Conservation (phyloP, 2,797 vertebrate genomes). For the Propithecus deckenii region DNA sequence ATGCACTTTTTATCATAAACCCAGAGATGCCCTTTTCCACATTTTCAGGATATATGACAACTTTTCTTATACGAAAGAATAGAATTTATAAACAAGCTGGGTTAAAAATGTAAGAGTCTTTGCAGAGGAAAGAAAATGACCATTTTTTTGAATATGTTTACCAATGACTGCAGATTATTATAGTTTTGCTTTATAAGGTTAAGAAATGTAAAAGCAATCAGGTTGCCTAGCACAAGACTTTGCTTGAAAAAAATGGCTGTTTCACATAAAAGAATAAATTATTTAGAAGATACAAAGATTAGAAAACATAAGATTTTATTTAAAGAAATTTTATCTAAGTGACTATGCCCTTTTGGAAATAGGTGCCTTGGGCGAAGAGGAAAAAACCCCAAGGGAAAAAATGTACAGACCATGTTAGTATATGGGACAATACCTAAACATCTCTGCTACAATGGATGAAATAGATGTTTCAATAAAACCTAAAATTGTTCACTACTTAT, state of each 20-base stretch:
- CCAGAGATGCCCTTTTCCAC: background rate
- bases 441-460: background rate
- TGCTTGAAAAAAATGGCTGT: slow-evolving; percentile 12
- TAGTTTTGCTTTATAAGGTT: slow-evolving; percentile 31
- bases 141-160: background rate
- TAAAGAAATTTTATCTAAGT: background rate
- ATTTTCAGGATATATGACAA: slow-evolving; percentile 30
- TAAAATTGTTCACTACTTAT: background rate
- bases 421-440: background rate
- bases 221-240: background rate
- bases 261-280: slow-evolving; percentile 43
- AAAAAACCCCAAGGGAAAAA: slow-evolving; percentile 4
- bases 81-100: background rate
- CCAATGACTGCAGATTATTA: background rate
- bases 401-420: background rate
- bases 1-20: slow-evolving; percentile 26
- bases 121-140: background rate
- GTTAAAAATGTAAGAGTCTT: slow-evolving; percentile 1
- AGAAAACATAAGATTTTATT: slow-evolving; percentile 1
- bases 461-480: slow-evolving; percentile 8
- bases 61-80: background rate
- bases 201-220: slow-evolving; percentile 26
- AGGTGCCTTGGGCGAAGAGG: background rate
- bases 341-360: background rate
- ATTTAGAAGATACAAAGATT: slow-evolving; percentile 6